phyloP scores from a whole-genome alignment of 2,113 vertebrate genomes.

The Calyptomena viridis region DNA sequence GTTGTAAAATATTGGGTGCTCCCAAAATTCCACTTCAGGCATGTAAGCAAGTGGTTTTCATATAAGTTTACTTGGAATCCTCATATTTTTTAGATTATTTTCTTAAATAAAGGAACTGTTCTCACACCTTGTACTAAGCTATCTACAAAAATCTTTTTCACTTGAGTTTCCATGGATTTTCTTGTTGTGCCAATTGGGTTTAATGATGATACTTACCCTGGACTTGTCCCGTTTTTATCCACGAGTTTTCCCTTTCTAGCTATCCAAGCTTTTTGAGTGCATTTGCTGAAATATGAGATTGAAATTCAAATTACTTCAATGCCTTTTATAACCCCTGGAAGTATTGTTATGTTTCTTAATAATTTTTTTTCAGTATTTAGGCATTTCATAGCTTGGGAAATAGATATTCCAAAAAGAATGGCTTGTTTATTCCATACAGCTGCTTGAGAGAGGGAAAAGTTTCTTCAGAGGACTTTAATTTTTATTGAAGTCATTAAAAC shows the following conservation, averaged over 20 bases:
- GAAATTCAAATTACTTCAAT: neutral
- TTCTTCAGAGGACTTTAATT: neutral
- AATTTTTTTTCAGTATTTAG: neutral
- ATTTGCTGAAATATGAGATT: neutral
- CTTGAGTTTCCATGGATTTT: neutral
- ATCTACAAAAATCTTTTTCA: neutral
- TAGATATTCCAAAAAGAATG: neutral
- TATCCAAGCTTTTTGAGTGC: neutral
- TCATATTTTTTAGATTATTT: neutral
- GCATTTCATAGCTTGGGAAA: neutral
- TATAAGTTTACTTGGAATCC: neutral
- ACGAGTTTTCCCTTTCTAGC: neutral
- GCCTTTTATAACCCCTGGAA: neutral
- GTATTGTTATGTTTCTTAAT: neutral
- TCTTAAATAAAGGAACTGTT: neutral
- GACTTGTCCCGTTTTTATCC: neutral
- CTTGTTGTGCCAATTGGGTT: neutral
- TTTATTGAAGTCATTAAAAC: neutral
- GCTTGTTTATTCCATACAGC: neutral
- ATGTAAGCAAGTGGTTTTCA: neutral
- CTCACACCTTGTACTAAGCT: neutral
- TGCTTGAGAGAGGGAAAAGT: neutral
- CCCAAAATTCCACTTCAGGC: neutral
- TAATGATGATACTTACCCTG: neutral
- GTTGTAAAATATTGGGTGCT: neutral